Evolutionary conservation across 2,113 vertebrate species (phyloP), one percentile per base, ranked within the genome.

Genomic region (Psammodynastes pulverulentus): DNA sequence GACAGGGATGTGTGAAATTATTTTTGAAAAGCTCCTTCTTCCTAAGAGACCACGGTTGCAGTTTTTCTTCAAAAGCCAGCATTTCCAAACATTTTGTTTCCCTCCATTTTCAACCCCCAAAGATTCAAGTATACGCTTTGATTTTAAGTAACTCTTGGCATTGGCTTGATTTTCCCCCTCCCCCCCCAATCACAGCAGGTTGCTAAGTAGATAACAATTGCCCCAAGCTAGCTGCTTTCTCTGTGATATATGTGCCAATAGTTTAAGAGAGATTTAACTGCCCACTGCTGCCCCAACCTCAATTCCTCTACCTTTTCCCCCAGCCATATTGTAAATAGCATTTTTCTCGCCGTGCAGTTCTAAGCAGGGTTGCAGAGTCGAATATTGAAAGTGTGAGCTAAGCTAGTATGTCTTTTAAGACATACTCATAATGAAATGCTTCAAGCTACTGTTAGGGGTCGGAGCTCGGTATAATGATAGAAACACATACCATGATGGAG

Each of bases 1-100:
- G 52, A 29, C 53, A 91, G 84, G 91, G 92, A 51, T 84, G 92
- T 45, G 24, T 92, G 49, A 95, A 95, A 89, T 6, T 88, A 49
- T 3, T 0, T 39, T 58, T 90, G 89, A 91, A 48, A 48, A 34
- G 26, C 92, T 9, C 9, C 45, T 21, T 87, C 4, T 23, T 90
- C 86, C 67, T 9, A 58, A 43, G 56, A 90, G 91, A 93, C 52
- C 19, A 39, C 4, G 45, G 53, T 51, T 86, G 56, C 21, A 53
- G 58, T 45, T 7, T 67, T 92, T 93, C 43, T 0, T 5, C 86
- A 67, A 89, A 92, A 79, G 17, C 9, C 1, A 1, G 0, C 0
- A 91, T 67, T 24, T 3, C 1, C 92, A 92, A 51, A 62, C 54
- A 67, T 90, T 85, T 79, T 79, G 46, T 93, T 93, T 94, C 84